Evolutionary conservation across 2,113 vertebrate genomes (phyloP), one percentile per base, ranked within the genome.

Genomic region (Paraplagusia blochii): DNA sequence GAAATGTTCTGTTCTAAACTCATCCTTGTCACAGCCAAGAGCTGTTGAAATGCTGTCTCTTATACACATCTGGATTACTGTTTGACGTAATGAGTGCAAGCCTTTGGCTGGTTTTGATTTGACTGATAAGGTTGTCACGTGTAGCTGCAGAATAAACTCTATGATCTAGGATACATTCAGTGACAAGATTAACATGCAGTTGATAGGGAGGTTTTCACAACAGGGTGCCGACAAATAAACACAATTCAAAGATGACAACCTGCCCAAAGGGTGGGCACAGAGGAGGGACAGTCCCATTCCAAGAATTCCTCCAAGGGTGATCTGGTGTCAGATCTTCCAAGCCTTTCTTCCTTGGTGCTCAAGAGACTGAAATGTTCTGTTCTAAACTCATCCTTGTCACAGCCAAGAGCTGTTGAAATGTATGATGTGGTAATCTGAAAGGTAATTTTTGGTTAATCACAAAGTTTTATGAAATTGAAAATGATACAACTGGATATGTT

Each of bases 201-300:
- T 93, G 93, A 97, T 90, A 89, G 88, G 76, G 88, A 91, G 86
- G 66, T 88, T 93, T 97, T 96, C 91, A 91, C 88, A 84, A 93
- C 91, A 88, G 89, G 92, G 92, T 86, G 94, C 91, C 93, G 95
- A 94, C 92, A 91, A 93, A 97, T 95, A 95, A 97, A 97, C 94
- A 92, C 92, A 94, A 93, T 93, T 92, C 90, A 90, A 87, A 90
- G 87, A 93, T 92, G 88, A 91, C 87, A 79, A 44, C 40, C 76
- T 58, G 57, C 64, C 65, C 5, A 44, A 40, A 46, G 67, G 42
- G 68, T 44, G 53, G 52, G 58, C 55, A 74, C 74, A 63, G 61
- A 58, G n/a, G 66, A 65, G 58, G 77, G 81, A 87, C 83, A 70
- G 63, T 72, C 8, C 86, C 66, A 5, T 90, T 88, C 86, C 77